A percentile compares a stretch with the other conserved stretches of the same genome.
phyloP scores from a whole-genome alignment of 2,888 invertebrate species.

The Drosophila heteroneura region DNA sequence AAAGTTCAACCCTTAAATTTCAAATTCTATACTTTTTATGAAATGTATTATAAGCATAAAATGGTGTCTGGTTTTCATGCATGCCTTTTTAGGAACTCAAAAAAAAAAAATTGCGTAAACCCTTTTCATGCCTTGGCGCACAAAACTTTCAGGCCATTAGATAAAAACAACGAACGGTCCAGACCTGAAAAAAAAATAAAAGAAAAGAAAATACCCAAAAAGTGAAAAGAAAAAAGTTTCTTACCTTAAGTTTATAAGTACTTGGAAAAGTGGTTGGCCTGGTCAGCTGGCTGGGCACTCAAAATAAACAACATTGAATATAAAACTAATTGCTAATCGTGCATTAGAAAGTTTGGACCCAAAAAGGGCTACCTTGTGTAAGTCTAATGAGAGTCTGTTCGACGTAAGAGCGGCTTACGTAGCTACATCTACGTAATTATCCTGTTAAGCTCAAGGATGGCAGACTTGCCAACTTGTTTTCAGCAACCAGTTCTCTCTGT shows the following conservation, averaged over 20 bases:
- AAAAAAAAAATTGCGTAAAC: conserved; percentile 33
- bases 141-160: conserved; percentile 64
- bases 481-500: conserved; percentile 21
- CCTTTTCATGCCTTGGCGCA: conserved; percentile 56
- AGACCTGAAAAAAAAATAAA: conserved; percentile 22
- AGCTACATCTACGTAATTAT: conserved; percentile 68
- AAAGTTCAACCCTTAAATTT: conserved; percentile 12
- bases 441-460: conserved; percentile 58
- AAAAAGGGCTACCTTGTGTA: conserved; percentile 5
- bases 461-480: conserved; percentile 65
- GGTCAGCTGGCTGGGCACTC: conserved; percentile 24
- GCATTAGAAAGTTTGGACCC: conserved; percentile 35
- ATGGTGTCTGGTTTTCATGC: conserved; percentile 25
- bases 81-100: conserved; percentile 46
- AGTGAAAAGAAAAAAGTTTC: conserved; percentile 40
- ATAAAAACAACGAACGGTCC: conserved; percentile 48
- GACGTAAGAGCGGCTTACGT: conserved; percentile 55
- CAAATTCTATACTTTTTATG: conserved; percentile 1
- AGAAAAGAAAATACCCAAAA: conserved; percentile 11
- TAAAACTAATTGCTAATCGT: conserved; percentile 74
- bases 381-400: conserved; percentile 19
- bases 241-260: conserved; percentile 75
- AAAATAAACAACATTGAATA: conserved; percentile 57
- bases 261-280: conserved; percentile 57
- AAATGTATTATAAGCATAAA: conserved; percentile 29